Conservation (phyloP, 1,140 invertebrate genomes). For the Sitodiplosis mosellana region DNA sequence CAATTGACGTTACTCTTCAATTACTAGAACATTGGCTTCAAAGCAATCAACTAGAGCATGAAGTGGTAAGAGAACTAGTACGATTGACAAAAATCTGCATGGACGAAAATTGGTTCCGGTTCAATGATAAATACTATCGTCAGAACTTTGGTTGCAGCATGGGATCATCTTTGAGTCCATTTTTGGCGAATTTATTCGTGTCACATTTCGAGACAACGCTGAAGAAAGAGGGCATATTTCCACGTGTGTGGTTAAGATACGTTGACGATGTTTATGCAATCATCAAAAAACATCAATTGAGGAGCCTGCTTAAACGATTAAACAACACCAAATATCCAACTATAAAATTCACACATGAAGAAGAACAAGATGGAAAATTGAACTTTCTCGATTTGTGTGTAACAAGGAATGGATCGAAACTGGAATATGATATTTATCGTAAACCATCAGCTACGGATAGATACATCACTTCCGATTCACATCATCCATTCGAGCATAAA, state of each 20-base stretch:
- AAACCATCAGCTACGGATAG: neutral
- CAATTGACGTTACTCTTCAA: no score
- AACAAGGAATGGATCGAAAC: neutral
- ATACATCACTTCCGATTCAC: neutral
- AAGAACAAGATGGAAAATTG: neutral
- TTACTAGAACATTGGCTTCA: no score
- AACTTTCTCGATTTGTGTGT: neutral
- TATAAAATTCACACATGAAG: neutral
- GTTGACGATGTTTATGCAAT: neutral
- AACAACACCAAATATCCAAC: neutral
- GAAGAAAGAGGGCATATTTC: neutral
- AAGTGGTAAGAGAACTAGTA: neutral
- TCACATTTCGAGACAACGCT: neutral
- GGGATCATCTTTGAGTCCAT: neutral
- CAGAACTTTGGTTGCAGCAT: neutral
- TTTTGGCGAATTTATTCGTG: neutral
- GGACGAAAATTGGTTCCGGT: neutral
- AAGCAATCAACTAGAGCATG: neutral
- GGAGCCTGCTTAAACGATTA: neutral
- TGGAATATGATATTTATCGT: neutral
- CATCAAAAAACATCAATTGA: neutral
- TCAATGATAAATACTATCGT: neutral
- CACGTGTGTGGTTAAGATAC: neutral
- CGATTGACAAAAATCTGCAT: neutral
- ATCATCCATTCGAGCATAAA: neutral